Base-by-base conservation (phyloP, 2,888 invertebrate species). In the Rotaria macrura region DNA sequence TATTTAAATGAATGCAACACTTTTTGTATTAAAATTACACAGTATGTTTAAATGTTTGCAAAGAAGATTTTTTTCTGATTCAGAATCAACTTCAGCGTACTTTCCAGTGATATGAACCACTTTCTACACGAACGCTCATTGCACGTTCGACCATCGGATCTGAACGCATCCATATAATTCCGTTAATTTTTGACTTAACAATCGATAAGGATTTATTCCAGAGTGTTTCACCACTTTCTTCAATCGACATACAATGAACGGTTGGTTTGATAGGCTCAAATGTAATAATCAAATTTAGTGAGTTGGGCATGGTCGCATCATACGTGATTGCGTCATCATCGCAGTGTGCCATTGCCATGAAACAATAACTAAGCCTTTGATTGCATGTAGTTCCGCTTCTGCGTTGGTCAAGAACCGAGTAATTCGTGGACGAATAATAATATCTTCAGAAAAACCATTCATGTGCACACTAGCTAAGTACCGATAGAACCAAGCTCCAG, bases 401-500 rank as follows among this genome's bases (percentile, higher is more conserved):
- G 43, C 43, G 43, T 40, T 79, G 23, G 10, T 25, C 25, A 79
- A 25, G 7, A 79, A 25, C 4, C 0, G n/a, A n/a, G 43, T 79
- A 1, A 79, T 25, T 25, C 79, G 79, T 3, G 79, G 79, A 79
- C 25, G 79, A 43, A 79, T 43, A 40, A 43, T 43, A 43, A 79
- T 9, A 43, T 79, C 79, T 25, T 79, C 43, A 0, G 0, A 14
- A 43, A 79, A 43, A 4, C 79, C 79, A 79, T 79, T 43, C 5
- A 79, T 2, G 40, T 79, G 79, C 4, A 79, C 25, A 14, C 79
- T 43, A 25, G 79, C 79, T n/a, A 79, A 12, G 25, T 79, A 79
- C n/a, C 79, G 79, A 43, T 79, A 79, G 25, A 79, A 79, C 79
- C 79, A 79, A n/a, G 79, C 79, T 25, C 79, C 79, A 14, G 43